Evolutionary conservation across 1,140 invertebrate genomes (phyloP), one percentile per base, ranked within the genome.

Genomic region (Popillia japonica): DNA sequence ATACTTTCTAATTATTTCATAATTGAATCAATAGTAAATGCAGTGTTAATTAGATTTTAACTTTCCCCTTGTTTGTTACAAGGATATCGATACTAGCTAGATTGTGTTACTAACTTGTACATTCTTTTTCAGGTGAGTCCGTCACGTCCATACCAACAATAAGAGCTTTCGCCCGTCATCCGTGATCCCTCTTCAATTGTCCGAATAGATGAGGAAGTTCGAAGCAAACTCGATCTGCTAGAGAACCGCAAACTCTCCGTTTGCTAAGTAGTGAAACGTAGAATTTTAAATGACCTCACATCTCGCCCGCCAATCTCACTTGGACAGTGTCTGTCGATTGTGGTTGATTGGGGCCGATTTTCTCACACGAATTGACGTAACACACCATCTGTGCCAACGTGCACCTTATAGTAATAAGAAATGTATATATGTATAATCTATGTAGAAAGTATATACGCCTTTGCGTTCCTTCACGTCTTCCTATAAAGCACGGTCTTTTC

Each of bases 211-310:
- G 48, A 55, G n/a, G 44, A 48, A 55, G 14, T 55, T 55, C 48
- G 48, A 55, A n/a, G 6, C 6, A 17, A 55, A 17, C 48, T 4
- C 11, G 48, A 17, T 55, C 14, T 17, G 17, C 17, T 17, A 17
- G 14, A 55, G 14, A 17, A 55, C 48, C 48, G 48, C 48, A 55
- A 55, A 17, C 48, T 17, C 14, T 6, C 48, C 48, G 14, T 0
- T 55, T 17, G 11, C 48, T 55, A 55, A 55, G 14, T 17, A 55
- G 48, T 7, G 48, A 55, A 55, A 55, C 48, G 48, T 55, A 55
- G 48, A 55, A 55, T 55, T 55, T 55, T 55, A 55, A 55, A 55
- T 55, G 48, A 55, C 48, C 48, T 55, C 48, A 17, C 48, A 55
- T 55, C 48, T 55, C 17, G 48, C 14, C 17, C 17, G 17, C 48